Evolutionary conservation across 2,113 vertebrate genomes (phyloP).

Genomic region (Microcebus tavaratra): DNA sequence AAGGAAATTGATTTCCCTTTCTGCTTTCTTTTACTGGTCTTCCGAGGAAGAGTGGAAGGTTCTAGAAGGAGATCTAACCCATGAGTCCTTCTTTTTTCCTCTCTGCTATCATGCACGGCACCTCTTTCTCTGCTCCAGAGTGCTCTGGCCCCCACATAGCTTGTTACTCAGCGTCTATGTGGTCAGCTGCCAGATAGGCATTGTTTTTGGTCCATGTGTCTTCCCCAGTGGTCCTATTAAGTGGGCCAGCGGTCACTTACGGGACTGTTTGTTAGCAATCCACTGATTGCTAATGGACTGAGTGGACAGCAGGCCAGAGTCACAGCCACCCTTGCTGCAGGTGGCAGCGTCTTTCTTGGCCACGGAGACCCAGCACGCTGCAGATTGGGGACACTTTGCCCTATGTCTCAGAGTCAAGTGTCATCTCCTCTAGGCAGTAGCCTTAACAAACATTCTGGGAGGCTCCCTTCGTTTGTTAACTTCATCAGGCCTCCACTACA

Average conservation of each 20-base stretch:
- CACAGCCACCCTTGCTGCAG: not conserved
- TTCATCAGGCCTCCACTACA: not conserved
- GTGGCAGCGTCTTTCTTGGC: not conserved
- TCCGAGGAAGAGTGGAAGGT: not conserved
- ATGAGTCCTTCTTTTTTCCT: not conserved
- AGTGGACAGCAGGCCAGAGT: not conserved
- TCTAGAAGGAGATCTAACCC: not conserved
- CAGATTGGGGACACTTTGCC: not conserved
- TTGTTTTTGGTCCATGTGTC: not conserved
- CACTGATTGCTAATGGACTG: not conserved
- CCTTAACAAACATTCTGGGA: too few relatives aligned
- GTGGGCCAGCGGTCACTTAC: not conserved
- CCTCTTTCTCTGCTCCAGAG: not conserved
- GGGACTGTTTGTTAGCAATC: not conserved
- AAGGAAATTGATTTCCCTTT: not conserved
- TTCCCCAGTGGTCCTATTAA: not conserved
- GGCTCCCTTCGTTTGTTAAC: not conserved
- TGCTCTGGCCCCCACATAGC: not conserved
- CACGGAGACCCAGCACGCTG: not conserved
- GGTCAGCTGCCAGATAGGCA: accelerated
- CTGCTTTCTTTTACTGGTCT: not conserved
- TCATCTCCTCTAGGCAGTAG: not conserved
- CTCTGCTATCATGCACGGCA: too few relatives aligned
- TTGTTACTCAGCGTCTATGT: not conserved
- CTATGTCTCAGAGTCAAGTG: not conserved